Percentiles rank a stretch among this genome's conserved stretches.
phyloP scores from a whole-genome alignment of 2,797 vertebrate genomes.

The Takifugu ocellatus region DNA sequence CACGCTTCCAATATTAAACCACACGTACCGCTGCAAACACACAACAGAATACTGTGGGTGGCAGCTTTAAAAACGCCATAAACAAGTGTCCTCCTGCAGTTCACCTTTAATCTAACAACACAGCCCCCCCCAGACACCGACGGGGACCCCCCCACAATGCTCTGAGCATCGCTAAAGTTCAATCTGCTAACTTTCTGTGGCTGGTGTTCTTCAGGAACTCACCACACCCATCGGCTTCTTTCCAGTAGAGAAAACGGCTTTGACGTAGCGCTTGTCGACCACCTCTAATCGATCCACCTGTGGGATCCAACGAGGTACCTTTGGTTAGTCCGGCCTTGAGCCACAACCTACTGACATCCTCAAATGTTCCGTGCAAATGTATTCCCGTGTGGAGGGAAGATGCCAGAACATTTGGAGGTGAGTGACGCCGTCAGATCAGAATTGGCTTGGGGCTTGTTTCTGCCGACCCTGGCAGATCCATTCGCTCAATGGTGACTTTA shows the following conservation, averaged over 20 bases:
- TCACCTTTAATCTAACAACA: not conserved
- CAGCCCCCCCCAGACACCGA: no score
- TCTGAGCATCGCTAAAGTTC: no score
- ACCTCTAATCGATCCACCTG: not conserved
- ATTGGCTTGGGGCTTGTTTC: no score
- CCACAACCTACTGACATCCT: not conserved
- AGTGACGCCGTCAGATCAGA: no score
- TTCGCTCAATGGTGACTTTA: no score
- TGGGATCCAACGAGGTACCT: not conserved
- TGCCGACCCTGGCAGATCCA: no score
- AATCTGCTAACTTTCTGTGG: not conserved
- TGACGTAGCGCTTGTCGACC: not conserved
- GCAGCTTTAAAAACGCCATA: no score
- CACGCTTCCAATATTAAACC: not conserved
- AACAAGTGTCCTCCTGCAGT: no score
- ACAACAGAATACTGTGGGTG: no score
- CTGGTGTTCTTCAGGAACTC: not conserved
- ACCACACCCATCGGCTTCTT: not conserved
- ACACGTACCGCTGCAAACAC: not conserved
- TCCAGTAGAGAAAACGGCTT: not conserved
- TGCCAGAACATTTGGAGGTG: no score
- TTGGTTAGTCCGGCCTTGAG: not conserved
- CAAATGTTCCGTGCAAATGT: not conserved
- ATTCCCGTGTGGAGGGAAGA: not conserved
- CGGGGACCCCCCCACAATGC: no score